Conservation (phyloP, 2,797 vertebrate species). For the Gymnothorax javanicus region DNA sequence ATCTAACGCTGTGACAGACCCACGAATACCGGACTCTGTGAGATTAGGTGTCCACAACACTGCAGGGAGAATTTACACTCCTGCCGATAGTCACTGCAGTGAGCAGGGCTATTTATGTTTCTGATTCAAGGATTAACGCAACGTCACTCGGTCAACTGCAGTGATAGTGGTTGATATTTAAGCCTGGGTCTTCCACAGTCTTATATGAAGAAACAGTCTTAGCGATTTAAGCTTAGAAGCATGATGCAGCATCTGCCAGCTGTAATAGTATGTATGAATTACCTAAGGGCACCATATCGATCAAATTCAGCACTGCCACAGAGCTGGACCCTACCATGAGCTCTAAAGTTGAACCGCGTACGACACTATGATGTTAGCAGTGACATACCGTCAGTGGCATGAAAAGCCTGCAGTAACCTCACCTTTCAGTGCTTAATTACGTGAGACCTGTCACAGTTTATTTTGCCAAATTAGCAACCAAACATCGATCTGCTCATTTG, state of each 20-base stretch:
- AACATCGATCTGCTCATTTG: too few relatives aligned
- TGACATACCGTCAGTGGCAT: background rate
- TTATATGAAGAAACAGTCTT: background rate
- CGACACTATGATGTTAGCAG: background rate
- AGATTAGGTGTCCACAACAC: background rate
- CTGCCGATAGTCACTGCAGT: background rate
- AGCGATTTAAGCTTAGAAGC: slow-evolving; percentile 44
- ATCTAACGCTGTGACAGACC: background rate
- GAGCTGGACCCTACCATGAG: background rate
- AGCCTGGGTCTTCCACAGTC: background rate
- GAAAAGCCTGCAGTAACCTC: too few relatives aligned
- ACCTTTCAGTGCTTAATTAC: too few relatives aligned
- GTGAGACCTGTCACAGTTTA: too few relatives aligned
- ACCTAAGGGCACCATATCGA: slow-evolving; percentile 31
- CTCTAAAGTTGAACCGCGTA: background rate
- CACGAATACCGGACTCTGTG: background rate
- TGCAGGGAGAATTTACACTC: background rate
- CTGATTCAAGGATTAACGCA: background rate
- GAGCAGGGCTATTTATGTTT: background rate
- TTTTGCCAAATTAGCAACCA: too few relatives aligned
- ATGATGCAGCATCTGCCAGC: slow-evolving; percentile 61
- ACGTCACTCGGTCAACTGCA: background rate
- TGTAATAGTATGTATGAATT: slow-evolving; percentile 43
- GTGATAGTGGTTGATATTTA: background rate
- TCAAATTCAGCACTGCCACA: background rate